Evolutionary conservation across 2,888 invertebrate species (phyloP), one percentile per base, ranked within the genome.

Genomic region (Pandemis heparana): DNA sequence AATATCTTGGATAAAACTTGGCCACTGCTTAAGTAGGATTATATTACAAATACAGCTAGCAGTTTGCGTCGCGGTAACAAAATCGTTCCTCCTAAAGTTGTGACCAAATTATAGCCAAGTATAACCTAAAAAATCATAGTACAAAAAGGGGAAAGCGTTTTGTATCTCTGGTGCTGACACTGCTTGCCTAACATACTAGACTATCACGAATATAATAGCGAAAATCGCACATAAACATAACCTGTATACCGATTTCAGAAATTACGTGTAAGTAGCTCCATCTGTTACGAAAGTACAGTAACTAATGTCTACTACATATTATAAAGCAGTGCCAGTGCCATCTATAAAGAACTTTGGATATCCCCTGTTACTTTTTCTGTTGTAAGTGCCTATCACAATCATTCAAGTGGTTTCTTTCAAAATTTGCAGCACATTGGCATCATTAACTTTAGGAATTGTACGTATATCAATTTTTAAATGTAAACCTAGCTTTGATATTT

Each of bases 401-500:
- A 48, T 18, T 53, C 46, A 53, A 43, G n/a, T 43, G 23, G 39
- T 38, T 64, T 68, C 68, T 56, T 32, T 38, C 56, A 68, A 46
- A 62, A 14, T 6, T 18, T 14, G 65, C 23, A n/a, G 23, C 62
- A 48, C 66, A 46, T 63, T 23, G 73, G 39, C 73, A 69, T 48
- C 68, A 69, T 46, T 73, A 79, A 77, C 82, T 81, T 81, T 85
- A 83, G 82, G 79, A 77, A 63, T 87, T 89, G 89, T 88, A 81
- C 87, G 85, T 92, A 86, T 92, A 91, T 88, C 85, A 85, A 86
- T 81, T 82, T 32, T 82, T 87, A 85, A 84, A 84, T 78, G 80
- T 81, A 82, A 81, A 81, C 84, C 89, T 92, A 91, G 92, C 93
- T 93, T 94, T 92, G 90, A 88, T 92, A 93, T 77, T 86, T 90